These are phyloP conservation scores for Glomeris maerens DNA, from an alignment of 1,140 invertebrate species.

Conservation along the genomic window DNA sequence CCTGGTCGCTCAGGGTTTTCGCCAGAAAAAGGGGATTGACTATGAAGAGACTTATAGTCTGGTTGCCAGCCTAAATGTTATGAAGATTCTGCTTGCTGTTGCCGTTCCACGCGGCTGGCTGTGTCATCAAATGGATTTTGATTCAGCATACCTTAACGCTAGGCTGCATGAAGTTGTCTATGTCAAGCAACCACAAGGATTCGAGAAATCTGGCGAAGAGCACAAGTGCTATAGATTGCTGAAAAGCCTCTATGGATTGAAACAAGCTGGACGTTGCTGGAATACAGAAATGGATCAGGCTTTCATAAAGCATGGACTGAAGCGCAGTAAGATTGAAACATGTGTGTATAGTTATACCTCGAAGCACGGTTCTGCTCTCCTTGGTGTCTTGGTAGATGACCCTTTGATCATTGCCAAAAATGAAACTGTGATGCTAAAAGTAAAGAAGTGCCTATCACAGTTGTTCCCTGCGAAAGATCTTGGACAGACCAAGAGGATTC, in stretches of 20 bases:
- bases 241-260: constrained; percentile 24
- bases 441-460: neutral
- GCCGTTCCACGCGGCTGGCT: too few species aligned
- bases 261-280: constrained; percentile 26
- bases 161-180: constrained; percentile 25
- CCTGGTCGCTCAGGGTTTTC: too few species aligned
- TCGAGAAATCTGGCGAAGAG: constrained; percentile 3
- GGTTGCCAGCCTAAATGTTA: too few species aligned
- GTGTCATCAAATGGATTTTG: too few species aligned
- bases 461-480: neutral
- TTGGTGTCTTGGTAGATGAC: neutral
- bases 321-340: neutral
- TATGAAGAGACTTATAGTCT: too few species aligned
- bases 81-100: too few species aligned
- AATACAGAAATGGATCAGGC: constrained; percentile 26
- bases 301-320: constrained; percentile 13
- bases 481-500: neutral
- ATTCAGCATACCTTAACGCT: constrained; percentile 28
- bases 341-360: too few species aligned
- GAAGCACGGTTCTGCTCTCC: too few species aligned
- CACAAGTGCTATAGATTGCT: constrained; percentile 20
- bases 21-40: too few species aligned
- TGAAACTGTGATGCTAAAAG: neutral
- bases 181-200: constrained; percentile 27
- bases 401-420: neutral